phyloP scores from a whole-genome alignment of 2,888 invertebrate species.

The Serrognathus titanus region DNA sequence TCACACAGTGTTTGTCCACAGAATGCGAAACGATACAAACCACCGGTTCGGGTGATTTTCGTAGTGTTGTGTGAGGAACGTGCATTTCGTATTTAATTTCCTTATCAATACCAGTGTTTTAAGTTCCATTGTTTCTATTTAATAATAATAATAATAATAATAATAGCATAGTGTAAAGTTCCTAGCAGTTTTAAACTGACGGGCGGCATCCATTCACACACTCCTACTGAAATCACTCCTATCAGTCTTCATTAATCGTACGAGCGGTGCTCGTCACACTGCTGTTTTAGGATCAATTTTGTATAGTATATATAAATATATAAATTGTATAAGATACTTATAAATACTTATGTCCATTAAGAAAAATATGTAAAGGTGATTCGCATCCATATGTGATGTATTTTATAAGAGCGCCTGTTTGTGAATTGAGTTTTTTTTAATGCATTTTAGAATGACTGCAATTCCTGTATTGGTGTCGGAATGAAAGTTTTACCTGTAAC shows the following conservation, averaged over 20 bases:
- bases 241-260: slow-evolving; percentile 20
- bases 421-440: slow-evolving; percentile 29
- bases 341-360: slow-evolving; percentile 43
- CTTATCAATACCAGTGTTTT: slow-evolving; percentile 3
- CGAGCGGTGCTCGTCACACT: slow-evolving; percentile 20
- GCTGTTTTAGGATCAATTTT: slow-evolving; percentile 48
- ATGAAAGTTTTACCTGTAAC: slow-evolving; percentile 45
- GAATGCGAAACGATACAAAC: neutral
- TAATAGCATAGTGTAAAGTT: slow-evolving; percentile 17
- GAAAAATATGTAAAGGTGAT: slow-evolving; percentile 28
- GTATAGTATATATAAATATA: slow-evolving; percentile 45
- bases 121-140: slow-evolving; percentile 7
- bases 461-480: slow-evolving; percentile 47
- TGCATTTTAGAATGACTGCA: slow-evolving; percentile 38
- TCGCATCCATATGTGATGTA: slow-evolving; percentile 43
- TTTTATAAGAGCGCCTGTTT: slow-evolving; percentile 37
- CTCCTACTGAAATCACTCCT: slow-evolving; percentile 6
- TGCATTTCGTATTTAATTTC: slow-evolving; percentile 3
- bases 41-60: neutral
- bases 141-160: slow-evolving; percentile 4
- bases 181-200: slow-evolving; percentile 13
- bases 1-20: slow-evolving; percentile 14
- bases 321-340: slow-evolving; percentile 46
- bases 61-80: neutral
- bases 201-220: neutral